These are phyloP conservation scores for Ceratothoa steindachneri DNA, from an alignment of 2,888 invertebrate genomes.

Conservation along the genomic window DNA sequence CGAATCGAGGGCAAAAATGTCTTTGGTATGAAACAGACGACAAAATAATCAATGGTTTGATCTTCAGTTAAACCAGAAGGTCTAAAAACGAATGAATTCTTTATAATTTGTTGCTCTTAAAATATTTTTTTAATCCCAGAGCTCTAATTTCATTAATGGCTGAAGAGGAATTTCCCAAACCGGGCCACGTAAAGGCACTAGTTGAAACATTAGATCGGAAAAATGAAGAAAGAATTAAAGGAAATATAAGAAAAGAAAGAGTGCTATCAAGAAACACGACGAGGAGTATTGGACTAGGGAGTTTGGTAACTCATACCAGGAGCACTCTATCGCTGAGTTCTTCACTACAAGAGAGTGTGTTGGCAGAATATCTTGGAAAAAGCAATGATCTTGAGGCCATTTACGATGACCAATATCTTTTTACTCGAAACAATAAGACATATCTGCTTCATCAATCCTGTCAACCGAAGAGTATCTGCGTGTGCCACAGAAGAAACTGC, in stretches of 20 bases:
- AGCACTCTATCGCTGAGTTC: slow-evolving; percentile 4
- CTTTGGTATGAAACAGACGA: too few relatives aligned
- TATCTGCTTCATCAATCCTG: not conserved
- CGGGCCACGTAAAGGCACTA: slow-evolving; percentile 19
- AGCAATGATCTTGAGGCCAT: slow-evolving; percentile 7
- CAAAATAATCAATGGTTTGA: too few relatives aligned
- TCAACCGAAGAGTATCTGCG: slow-evolving; percentile 31
- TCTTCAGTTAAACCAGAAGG: too few relatives aligned
- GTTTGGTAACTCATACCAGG: not conserved
- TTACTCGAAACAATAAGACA: not conserved
- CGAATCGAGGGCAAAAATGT: too few relatives aligned
- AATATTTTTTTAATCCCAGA: too few relatives aligned
- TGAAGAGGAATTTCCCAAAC: slow-evolving; percentile 16
- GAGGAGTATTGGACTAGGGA: not conserved
- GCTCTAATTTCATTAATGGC: too few relatives aligned
- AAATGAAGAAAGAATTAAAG: not conserved
- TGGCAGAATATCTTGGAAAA: not conserved
- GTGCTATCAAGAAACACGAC: not conserved
- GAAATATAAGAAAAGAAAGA: not conserved
- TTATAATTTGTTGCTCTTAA: too few relatives aligned
- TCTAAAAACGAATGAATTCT: too few relatives aligned
- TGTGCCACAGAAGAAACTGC: slow-evolving; percentile 37
- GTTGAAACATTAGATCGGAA: slow-evolving; percentile 16
- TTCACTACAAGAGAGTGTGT: not conserved
- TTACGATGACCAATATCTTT: slow-evolving; percentile 9